Conservation (phyloP, 2,888 invertebrate genomes). For the Adineta ricciae region DNA sequence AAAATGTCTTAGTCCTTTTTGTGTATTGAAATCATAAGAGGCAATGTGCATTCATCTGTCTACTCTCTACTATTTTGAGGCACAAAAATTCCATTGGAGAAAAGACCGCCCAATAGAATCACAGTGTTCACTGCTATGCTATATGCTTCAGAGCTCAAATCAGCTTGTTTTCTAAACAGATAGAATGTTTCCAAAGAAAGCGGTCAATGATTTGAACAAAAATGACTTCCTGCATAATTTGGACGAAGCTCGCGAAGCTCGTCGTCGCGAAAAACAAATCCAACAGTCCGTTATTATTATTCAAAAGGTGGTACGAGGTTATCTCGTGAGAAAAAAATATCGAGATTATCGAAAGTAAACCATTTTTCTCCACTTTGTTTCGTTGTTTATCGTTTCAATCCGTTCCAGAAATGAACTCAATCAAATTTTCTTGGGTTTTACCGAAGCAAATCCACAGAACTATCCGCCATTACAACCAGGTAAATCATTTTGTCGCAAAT, state of each 20-base stretch:
- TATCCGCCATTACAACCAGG: neutral
- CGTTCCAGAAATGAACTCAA: neutral
- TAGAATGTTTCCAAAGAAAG: neutral
- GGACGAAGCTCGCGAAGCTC: neutral
- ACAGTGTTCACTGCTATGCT: too few relatives aligned
- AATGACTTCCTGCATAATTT: conserved; percentile 7
- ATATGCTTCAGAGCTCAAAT: too few relatives aligned
- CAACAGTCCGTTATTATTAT: neutral
- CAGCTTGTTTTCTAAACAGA: too few relatives aligned
- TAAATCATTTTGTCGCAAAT: neutral
- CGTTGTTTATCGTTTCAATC: neutral
- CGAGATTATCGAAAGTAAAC: neutral
- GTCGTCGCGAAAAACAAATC: neutral
- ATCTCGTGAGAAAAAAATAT: conserved; percentile 8
- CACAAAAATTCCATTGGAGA: too few relatives aligned
- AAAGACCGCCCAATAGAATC: too few relatives aligned
- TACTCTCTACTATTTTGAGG: too few relatives aligned
- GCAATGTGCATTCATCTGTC: too few relatives aligned
- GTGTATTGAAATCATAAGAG: too few relatives aligned
- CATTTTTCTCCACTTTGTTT: neutral
- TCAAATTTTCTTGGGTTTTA: neutral
- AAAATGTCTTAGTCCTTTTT: too few relatives aligned
- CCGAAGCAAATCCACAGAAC: neutral
- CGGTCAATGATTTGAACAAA: neutral
- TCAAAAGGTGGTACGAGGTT: neutral